Evolutionary conservation across 2,797 vertebrate genomes (phyloP).

Genomic region (Uromys caudimaculatus): DNA sequence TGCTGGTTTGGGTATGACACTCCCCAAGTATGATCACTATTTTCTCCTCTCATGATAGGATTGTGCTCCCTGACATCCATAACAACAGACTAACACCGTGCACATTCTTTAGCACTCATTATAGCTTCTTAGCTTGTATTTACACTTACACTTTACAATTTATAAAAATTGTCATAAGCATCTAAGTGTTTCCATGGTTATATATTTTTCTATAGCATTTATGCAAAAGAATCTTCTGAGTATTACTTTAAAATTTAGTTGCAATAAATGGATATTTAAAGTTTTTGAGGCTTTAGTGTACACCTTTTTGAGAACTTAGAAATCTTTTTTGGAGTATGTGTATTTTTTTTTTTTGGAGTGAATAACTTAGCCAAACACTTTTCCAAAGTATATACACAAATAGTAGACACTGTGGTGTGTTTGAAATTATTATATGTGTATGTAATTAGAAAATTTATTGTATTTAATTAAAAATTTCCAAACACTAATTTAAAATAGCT

Average conservation of each 20-base stretch:
- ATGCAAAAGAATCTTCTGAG: not conserved
- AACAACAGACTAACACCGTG: not conserved
- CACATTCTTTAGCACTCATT: not conserved
- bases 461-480: conserved; percentile 26
- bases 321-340: not conserved
- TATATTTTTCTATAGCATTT: not conserved
- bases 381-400: not conserved
- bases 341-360: not conserved
- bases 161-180: not conserved
- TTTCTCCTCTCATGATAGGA: not conserved
- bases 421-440: not conserved
- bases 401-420: not conserved
- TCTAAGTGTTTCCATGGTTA: not conserved
- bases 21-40: not conserved
- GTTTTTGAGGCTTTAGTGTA: not conserved
- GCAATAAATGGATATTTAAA: not conserved
- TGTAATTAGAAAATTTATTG: conserved; percentile 33
- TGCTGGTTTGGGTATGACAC: no score
- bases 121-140: not conserved
- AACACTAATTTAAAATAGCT: not conserved
- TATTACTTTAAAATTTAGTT: not conserved
- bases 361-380: not conserved
- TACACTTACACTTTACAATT: not conserved
- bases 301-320: not conserved
- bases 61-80: not conserved